Conservation (phyloP, 1,140 invertebrate genomes). For the Homarus americanus region DNA sequence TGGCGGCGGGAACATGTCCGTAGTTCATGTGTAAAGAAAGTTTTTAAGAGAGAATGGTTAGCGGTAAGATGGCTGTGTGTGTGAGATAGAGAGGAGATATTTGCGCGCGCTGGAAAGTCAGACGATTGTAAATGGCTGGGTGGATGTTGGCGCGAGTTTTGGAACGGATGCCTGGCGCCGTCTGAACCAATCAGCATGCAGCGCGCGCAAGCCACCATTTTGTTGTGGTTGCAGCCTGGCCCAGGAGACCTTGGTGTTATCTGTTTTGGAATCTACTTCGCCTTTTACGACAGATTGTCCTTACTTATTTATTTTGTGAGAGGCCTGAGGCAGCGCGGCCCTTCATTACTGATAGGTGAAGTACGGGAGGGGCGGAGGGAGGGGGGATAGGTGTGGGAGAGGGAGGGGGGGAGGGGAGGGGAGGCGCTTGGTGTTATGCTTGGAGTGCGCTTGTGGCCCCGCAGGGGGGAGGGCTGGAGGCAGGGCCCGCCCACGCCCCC, state of each 20-base stretch:
- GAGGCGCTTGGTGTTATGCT: not conserved
- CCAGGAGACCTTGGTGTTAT: not conserved
- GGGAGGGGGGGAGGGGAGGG: not conserved
- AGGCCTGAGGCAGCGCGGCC: too few relatives aligned
- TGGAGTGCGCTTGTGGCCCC: not conserved
- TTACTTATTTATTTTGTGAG: not conserved
- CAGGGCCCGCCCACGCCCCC: not conserved
- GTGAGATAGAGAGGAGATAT: not conserved
- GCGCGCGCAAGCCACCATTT: constrained; percentile 2
- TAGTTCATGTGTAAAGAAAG: too few relatives aligned
- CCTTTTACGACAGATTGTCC: not conserved
- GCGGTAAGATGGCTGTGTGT: not conserved
- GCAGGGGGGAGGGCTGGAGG: not conserved
- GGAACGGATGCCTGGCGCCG: not conserved
- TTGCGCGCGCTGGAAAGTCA: not conserved
- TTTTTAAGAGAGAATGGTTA: too few relatives aligned
- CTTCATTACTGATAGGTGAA: not conserved
- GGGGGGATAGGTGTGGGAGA: not conserved
- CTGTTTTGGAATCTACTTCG: not conserved
- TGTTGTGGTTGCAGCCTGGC: not conserved
- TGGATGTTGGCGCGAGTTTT: not conserved
- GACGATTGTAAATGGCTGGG: not conserved
- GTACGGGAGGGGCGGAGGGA: not conserved
- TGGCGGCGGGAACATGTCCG: too few relatives aligned
- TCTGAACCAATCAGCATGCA: not conserved